A percentile compares a stretch with the other conserved stretches of the same genome.
phyloP scores from a whole-genome alignment of 2,113 vertebrate genomes.

The Lontra canadensis region DNA sequence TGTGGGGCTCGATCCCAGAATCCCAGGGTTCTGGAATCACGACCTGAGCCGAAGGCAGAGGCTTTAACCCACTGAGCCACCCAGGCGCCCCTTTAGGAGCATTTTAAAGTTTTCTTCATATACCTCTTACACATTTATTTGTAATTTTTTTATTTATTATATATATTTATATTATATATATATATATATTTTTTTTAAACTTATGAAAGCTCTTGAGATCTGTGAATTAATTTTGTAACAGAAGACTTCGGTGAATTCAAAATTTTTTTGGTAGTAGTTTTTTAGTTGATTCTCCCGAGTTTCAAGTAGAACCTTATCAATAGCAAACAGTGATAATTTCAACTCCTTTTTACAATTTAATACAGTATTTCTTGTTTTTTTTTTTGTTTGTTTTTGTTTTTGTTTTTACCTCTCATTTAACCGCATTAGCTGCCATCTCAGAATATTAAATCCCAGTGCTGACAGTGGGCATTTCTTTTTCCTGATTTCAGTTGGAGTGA shows the following conservation, averaged over 20 bases:
- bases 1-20: neutral
- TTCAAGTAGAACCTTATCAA: neutral
- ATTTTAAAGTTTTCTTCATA: neutral
- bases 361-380: neutral
- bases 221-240: neutral
- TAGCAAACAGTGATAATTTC: neutral
- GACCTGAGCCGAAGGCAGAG: neutral
- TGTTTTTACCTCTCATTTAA: neutral
- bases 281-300: neutral
- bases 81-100: neutral
- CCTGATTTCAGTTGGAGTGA: neutral
- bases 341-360: neutral
- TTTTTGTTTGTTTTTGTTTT: neutral
- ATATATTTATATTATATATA: neutral
- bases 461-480: neutral
- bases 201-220: neutral
- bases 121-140: neutral
- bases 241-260: neutral
- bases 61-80: neutral
- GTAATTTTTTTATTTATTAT: neutral
- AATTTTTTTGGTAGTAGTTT: neutral
- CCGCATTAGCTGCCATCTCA: neutral
- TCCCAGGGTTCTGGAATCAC: too few species aligned
- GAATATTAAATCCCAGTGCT: neutral
- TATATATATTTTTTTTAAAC: neutral